Percentiles rank a stretch among this genome's conserved stretches.
Conservation (phyloP, 2,888 invertebrate genomes). For the Drosophila pullipes region DNA sequence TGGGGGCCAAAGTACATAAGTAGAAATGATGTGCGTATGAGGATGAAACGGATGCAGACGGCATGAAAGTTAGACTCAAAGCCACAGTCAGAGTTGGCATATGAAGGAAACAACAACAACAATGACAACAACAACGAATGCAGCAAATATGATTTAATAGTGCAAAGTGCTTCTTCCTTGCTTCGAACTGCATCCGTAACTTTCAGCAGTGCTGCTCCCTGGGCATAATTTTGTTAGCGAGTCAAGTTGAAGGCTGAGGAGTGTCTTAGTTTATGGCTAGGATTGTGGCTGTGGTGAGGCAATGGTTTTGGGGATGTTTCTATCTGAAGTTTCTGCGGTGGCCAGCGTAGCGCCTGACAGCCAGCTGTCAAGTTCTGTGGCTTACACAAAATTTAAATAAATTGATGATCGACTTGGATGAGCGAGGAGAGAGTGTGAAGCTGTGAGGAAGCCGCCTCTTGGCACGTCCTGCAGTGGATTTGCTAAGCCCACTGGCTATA, state of each 20-base stretch:
- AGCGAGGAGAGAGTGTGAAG: background rate
- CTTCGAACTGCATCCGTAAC: constrained; percentile 36
- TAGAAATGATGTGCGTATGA: constrained; percentile 73
- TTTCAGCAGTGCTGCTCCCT: constrained; percentile 46
- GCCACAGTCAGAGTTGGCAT: constrained; percentile 28
- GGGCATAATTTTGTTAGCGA: constrained; percentile 64
- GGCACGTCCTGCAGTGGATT: constrained; percentile 50
- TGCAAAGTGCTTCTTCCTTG: constrained; percentile 50
- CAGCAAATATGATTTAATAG: constrained; percentile 74
- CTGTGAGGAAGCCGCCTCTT: background rate
- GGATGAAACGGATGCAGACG: constrained; percentile 63
- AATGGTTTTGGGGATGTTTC: no score
- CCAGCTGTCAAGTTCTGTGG: constrained; percentile 66
- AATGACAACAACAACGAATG: constrained; percentile 17
- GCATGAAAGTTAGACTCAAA: constrained; percentile 65
- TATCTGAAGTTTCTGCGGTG: constrained; percentile 64
- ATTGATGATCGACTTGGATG: constrained; percentile 61
- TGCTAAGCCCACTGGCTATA: constrained; percentile 48
- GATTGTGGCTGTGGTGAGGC: background rate
- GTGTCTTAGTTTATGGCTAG: background rate
- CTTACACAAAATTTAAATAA: constrained; percentile 70
- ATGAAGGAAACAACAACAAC: constrained; percentile 17
- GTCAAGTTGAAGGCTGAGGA: constrained; percentile 5
- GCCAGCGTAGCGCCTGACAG: constrained; percentile 60
- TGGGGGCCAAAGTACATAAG: constrained; percentile 61